Conservation (phyloP, 2,797 vertebrate species). For the Caiman crocodilus region DNA sequence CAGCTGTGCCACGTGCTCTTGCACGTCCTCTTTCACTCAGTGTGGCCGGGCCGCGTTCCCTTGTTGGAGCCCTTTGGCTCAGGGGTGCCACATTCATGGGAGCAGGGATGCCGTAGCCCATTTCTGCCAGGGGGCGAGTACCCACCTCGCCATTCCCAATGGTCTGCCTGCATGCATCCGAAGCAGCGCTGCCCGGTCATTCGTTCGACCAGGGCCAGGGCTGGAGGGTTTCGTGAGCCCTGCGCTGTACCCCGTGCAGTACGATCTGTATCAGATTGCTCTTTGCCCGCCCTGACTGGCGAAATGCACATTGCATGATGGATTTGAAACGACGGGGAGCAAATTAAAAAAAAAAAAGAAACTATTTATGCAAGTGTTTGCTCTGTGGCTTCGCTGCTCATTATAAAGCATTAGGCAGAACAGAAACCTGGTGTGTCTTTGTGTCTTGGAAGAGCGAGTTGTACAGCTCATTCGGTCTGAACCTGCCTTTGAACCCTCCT, state of each 20-base stretch:
- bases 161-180: not conserved
- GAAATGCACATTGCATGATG: not conserved
- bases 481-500: conserved; percentile 24
- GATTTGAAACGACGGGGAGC: not conserved
- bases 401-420: not conserved
- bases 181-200: not conserved
- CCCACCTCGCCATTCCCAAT: not conserved
- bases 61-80: accelerated
- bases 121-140: not conserved
- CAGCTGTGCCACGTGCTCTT: not conserved
- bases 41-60: not conserved
- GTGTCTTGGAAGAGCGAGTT: not conserved
- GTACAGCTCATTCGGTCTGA: not conserved
- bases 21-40: accelerated
- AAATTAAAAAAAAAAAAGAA: not conserved
- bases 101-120: not conserved
- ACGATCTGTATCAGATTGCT: conserved; percentile 61
- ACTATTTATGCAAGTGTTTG: conserved; percentile 15
- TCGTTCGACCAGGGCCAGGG: not conserved
- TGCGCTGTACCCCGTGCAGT: not conserved
- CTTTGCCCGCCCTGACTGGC: conserved; percentile 37
- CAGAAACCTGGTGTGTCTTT: conserved; percentile 4
- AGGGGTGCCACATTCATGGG: not conserved
- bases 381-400: not conserved
- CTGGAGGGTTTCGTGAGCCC: not conserved